A percentile compares a stretch with the other conserved stretches of the same genome.
Evolutionary conservation across 2,113 vertebrate genomes (phyloP).

Genomic region (Hepsetus odoe): DNA sequence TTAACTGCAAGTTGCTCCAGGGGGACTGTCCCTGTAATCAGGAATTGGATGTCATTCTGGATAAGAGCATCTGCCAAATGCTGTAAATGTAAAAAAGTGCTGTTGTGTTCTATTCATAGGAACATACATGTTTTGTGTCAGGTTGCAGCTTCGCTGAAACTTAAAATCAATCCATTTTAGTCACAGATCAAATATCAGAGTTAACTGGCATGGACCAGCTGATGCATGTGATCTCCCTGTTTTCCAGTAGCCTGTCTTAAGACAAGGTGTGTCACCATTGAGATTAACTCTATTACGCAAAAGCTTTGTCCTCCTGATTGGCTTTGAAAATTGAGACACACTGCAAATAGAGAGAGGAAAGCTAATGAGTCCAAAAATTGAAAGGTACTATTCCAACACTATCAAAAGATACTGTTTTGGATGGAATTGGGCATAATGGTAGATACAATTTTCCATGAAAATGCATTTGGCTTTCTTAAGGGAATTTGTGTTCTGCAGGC

Average conservation of each 20-base stretch:
- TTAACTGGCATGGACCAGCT: background rate
- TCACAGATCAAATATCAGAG: too few relatives aligned
- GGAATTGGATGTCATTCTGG: too few relatives aligned
- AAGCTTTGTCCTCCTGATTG: conserved; percentile 33
- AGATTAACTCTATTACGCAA: conserved; percentile 42
- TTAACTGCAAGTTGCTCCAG: too few relatives aligned
- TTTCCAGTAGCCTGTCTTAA: conserved; percentile 13
- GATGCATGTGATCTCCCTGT: background rate
- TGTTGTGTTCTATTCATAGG: too few relatives aligned
- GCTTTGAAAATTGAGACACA: conserved; percentile 45
- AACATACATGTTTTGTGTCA: too few relatives aligned
- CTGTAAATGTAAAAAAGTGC: too few relatives aligned
- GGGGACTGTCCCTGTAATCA: too few relatives aligned
- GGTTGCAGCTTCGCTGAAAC: too few relatives aligned
- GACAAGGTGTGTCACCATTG: conserved; percentile 39
- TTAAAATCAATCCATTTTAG: too few relatives aligned
- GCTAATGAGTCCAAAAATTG: background rate
- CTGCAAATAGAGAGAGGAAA: conserved; percentile 6
- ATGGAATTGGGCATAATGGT: background rate
- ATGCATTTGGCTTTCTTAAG: background rate
- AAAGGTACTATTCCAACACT: background rate
- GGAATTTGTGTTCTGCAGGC: conserved; percentile 71
- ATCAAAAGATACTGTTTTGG: background rate
- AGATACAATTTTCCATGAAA: background rate
- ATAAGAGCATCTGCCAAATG: too few relatives aligned